These are phyloP conservation scores for Setipinna tenuifilis DNA, from an alignment of 2,797 vertebrate species.

Conservation along the genomic window DNA sequence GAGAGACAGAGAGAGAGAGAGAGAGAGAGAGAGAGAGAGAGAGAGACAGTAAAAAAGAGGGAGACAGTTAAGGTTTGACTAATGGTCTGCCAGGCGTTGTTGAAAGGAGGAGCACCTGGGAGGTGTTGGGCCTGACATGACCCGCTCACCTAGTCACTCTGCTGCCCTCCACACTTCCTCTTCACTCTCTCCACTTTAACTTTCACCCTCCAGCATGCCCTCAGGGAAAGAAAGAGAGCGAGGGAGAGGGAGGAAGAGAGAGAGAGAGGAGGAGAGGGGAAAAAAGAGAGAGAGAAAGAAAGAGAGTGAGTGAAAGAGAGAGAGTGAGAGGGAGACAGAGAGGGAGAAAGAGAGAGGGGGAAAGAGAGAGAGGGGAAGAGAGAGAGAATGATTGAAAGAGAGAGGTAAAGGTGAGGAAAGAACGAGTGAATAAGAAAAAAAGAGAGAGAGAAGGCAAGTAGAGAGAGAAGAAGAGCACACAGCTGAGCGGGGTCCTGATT, in stretches of 20 bases:
- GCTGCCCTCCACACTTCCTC: not conserved
- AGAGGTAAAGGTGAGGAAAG: too few relatives aligned
- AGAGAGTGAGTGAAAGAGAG: too few relatives aligned
- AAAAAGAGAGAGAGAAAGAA: not conserved
- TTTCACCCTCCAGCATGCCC: not conserved
- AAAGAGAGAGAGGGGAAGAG: too few relatives aligned
- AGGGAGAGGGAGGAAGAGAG: not conserved
- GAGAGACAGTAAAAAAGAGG: not conserved
- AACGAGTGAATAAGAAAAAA: too few relatives aligned
- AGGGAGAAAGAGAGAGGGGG: not conserved
- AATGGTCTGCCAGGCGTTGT: not conserved
- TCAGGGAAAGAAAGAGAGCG: not conserved
- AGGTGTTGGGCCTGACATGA: not conserved
- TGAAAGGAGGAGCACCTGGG: not conserved
- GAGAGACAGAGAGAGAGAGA: not conserved
- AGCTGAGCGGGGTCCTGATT: too few relatives aligned
- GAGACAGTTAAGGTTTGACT: not conserved
- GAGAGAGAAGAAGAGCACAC: too few relatives aligned
- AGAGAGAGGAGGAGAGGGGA: too few relatives aligned
- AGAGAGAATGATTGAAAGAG: too few relatives aligned
- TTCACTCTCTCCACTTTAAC: not conserved
- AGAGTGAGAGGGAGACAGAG: not conserved
- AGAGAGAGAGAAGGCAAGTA: not conserved
- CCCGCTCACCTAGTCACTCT: not conserved
- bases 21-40: not conserved